A percentile compares a stretch with the other conserved stretches of the same genome.
phyloP scores from a whole-genome alignment of 2,888 invertebrate species.

The Choristoneura rosaceana region DNA sequence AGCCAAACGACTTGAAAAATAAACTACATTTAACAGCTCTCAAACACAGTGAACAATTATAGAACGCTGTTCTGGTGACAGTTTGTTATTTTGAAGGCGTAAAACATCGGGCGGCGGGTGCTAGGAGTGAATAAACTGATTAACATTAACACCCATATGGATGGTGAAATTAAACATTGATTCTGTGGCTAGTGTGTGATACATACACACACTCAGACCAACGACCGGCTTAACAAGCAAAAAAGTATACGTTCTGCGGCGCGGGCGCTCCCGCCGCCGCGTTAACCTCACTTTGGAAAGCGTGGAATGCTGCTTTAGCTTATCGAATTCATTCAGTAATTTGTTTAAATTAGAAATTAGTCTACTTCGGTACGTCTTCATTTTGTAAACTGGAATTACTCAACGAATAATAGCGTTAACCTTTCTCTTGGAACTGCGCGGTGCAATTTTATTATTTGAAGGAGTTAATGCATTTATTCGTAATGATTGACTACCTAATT shows the following conservation, averaged over 20 bases:
- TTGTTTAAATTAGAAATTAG: constrained; percentile 43
- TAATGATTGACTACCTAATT: not conserved
- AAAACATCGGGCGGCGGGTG: constrained; percentile 2
- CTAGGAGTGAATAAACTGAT: constrained; percentile 9
- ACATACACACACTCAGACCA: constrained; percentile 29
- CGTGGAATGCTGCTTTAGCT: constrained; percentile 43
- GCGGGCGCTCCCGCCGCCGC: constrained; percentile 14
- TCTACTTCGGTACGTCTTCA: constrained; percentile 31
- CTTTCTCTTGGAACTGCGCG: constrained; percentile 20
- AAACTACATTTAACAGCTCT: constrained; percentile 3
- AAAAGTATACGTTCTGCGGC: constrained; percentile 23
- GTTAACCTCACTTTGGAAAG: constrained; percentile 43
- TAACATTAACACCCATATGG: constrained; percentile 29
- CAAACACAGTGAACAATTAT: constrained; percentile 1
- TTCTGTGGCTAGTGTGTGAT: constrained; percentile 14
- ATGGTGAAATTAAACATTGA: constrained; percentile 30
- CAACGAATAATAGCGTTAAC: constrained; percentile 22
- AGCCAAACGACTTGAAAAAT: not conserved
- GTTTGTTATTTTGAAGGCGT: constrained; percentile 7
- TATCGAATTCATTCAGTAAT: constrained; percentile 42
- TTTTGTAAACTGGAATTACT: constrained; percentile 28
- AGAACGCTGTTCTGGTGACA: constrained; percentile 3
- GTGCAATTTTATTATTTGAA: constrained; percentile 12
- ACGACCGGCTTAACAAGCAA: constrained; percentile 39
- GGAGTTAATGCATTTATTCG: not conserved